Percentiles rank a stretch among this genome's conserved stretches.
Conservation (phyloP, 2,888 invertebrate species). For the Parascotia fuliginaria region DNA sequence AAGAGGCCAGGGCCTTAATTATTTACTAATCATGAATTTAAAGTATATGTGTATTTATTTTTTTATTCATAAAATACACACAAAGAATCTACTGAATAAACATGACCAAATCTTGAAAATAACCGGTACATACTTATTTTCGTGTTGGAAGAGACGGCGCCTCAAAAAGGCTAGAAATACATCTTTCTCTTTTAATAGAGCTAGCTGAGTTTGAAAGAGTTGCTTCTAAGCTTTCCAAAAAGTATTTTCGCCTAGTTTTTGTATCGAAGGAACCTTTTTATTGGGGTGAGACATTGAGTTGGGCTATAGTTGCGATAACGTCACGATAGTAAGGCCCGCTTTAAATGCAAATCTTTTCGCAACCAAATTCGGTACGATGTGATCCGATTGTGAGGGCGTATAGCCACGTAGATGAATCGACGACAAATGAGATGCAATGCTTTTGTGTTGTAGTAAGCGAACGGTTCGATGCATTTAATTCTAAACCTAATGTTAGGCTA, state of each 20-base stretch:
- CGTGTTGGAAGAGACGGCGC: conserved; percentile 40
- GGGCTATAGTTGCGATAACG: conserved; percentile 54
- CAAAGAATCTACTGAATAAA: background rate
- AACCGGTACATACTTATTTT: conserved; percentile 44
- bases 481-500: background rate
- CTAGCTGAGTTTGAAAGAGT: conserved; percentile 55
- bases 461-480: conserved; percentile 6
- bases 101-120: conserved; percentile 46
- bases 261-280: conserved; percentile 56
- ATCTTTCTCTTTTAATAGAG: conserved; percentile 63
- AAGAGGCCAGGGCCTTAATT: too few species aligned
- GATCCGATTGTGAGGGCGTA: conserved; percentile 14
- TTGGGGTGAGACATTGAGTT: conserved; percentile 48
- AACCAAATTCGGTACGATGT: conserved; percentile 48
- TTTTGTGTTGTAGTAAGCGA: conserved; percentile 15
- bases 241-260: conserved; percentile 56
- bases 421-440: conserved; percentile 25
- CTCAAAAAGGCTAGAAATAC: conserved; percentile 56
- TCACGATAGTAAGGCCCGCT: conserved; percentile 54
- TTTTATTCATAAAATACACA: background rate
- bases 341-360: conserved; percentile 66
- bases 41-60: background rate
- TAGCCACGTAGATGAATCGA: conserved; percentile 19
- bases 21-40: too few species aligned
- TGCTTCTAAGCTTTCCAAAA: conserved; percentile 51